phyloP scores from a whole-genome alignment of 2,888 invertebrate species.

The Ctena decussata region DNA sequence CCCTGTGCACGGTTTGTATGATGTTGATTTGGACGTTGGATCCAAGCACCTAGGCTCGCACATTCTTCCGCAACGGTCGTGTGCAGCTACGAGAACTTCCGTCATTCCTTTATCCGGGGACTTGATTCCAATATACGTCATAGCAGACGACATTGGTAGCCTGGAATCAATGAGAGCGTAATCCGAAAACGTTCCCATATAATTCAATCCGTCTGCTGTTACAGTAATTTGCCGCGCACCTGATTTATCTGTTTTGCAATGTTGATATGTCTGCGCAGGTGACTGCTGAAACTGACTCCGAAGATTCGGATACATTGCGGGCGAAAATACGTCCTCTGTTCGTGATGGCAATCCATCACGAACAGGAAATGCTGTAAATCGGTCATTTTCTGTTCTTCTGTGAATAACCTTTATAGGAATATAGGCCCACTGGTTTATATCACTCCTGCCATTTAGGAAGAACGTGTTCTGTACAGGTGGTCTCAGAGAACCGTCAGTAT shows the following conservation, averaged over 20 bases:
- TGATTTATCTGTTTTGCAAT: not conserved
- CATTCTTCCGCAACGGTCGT: constrained; percentile 74
- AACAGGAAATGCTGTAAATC: not conserved
- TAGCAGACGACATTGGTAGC: constrained; percentile 67
- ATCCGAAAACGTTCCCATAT: constrained; percentile 75
- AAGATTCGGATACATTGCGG: not conserved
- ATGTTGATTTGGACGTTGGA: constrained; percentile 24
- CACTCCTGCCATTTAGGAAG: constrained; percentile 68
- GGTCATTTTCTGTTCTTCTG: constrained; percentile 15
- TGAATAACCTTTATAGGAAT: constrained; percentile 72
- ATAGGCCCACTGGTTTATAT: constrained; percentile 72
- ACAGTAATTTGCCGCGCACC: constrained; percentile 67
- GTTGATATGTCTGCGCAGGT: not conserved
- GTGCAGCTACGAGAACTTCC: constrained; percentile 70
- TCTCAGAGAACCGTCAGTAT: not conserved
- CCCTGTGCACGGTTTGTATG: constrained; percentile 72
- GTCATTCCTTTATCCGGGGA: constrained; percentile 32
- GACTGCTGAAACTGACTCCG: not conserved
- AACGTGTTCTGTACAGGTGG: constrained; percentile 70
- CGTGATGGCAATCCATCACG: not conserved
- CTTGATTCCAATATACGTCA: constrained; percentile 71
- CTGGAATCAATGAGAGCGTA: constrained; percentile 72
- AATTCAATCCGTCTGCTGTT: constrained; percentile 75
- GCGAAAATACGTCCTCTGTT: not conserved
- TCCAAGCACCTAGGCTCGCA: constrained; percentile 74